phyloP scores from a whole-genome alignment of 2,797 vertebrate species.

The Mycteria americana region DNA sequence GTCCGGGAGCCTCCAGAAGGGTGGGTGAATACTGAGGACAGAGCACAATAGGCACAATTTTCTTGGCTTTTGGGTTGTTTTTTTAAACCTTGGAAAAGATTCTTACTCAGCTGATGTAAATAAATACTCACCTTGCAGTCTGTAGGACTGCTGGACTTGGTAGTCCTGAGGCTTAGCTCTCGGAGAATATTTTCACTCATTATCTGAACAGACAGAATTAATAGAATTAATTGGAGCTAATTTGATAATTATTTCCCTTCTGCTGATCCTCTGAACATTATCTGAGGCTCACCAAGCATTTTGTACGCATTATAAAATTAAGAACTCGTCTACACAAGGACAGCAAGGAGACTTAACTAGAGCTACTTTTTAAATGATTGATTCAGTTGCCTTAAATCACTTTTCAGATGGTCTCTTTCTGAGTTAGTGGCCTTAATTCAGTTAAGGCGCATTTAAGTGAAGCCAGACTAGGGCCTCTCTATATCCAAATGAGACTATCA shows the following conservation, averaged over 20 bases:
- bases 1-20: neutral
- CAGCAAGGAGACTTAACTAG: neutral
- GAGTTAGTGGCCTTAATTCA: neutral
- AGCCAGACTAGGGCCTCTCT: neutral
- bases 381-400: neutral
- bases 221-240: neutral
- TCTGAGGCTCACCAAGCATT: neutral
- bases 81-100: neutral
- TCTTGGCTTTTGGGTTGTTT: neutral
- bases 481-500: neutral
- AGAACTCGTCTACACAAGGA: neutral
- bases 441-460: neutral
- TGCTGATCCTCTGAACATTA: neutral
- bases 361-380: neutral
- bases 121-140: neutral
- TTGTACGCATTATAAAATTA: neutral
- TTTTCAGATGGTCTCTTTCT: neutral
- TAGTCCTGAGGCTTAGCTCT: neutral
- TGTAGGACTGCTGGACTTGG: neutral
- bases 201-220: neutral
- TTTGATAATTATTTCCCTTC: neutral
- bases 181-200: neutral
- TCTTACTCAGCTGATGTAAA: neutral
- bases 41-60: accelerated
- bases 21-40: accelerated